Base-by-base conservation (phyloP, 2,113 vertebrate genomes). In the Paralichthys olivaceus region DNA sequence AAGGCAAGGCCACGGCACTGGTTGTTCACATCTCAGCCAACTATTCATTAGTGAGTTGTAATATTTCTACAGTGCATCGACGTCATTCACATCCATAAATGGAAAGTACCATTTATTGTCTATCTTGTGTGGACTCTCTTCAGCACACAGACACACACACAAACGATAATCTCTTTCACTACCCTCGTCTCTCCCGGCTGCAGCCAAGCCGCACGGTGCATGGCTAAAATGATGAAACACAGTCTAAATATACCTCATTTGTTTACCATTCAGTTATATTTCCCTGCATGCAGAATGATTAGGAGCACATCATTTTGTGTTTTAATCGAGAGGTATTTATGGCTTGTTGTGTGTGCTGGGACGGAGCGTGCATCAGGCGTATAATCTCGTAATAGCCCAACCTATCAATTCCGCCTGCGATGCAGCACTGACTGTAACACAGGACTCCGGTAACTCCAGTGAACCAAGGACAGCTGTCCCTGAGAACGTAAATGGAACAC, bases 201-300 rank as follows among this genome's bases (percentile, higher is more conserved):
- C 68, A 32, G 28, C 28, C 17, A n/a, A 53, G 20, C 49, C 7
- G 49, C 14, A 7, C 9, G 57, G 20, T 40, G 62, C 49, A 58
- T 29, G 40, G 58, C 25, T 74, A 23, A 72, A 62, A 83, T 78
- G 81, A 89, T 23, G 60, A 81, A 78, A 53, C 49, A 81, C 51
- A 65, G 56, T 17, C 61, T 71, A 77, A 85, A 76, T 77, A 75
- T 75, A 83, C 61, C 60, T 59, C 47, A 71, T 80, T 86, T 75
- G 12, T 76, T 83, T 71, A 69, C 63, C 58, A 71, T 79, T 70
- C 51, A 57, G 66, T 77, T 64, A 28, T 49, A 76, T 79, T 5
- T 73, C 55, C 53, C 63, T 51, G 60, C 78, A 65, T 67, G 75
- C 37, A 80, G 63, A 79, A 85, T 85, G 80, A 87, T 86, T 78